phyloP scores from a whole-genome alignment of 2,888 invertebrate genomes.

The Lutraria lutraria region DNA sequence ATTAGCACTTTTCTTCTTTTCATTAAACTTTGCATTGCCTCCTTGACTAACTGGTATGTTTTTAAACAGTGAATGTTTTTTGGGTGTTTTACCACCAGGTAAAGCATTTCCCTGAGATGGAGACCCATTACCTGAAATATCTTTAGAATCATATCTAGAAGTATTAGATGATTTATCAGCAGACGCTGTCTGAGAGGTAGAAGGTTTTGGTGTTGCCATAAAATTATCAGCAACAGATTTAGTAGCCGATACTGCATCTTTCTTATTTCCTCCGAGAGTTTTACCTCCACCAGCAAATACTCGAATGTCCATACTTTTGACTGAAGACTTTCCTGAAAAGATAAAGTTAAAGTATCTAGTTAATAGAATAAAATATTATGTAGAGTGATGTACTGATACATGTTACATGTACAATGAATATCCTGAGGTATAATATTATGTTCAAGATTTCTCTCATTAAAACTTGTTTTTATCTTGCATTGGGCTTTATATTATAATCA shows the following conservation, averaged over 20 bases:
- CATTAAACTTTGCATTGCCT: constrained; percentile 47
- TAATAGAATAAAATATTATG: background rate
- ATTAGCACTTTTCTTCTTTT: constrained; percentile 27
- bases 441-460: too few species aligned
- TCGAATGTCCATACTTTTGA: constrained; percentile 75
- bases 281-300: constrained; percentile 76
- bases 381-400: too few species aligned
- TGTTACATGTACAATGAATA: too few species aligned
- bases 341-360: background rate
- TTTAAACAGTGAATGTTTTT: constrained; percentile 27
- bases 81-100: constrained; percentile 55
- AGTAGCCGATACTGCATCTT: background rate
- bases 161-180: background rate
- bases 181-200: background rate
- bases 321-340: constrained; percentile 49
- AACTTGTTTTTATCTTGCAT: too few species aligned
- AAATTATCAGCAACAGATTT: background rate
- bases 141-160: background rate
- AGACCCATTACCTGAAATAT: background rate
- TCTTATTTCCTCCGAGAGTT: constrained; percentile 56
- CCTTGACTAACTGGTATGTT: constrained; percentile 63
- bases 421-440: too few species aligned
- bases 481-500: too few species aligned
- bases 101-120: constrained; percentile 6
- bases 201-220: constrained; percentile 6